Conservation (phyloP, 2,113 vertebrate genomes). For the Motacilla alba region DNA sequence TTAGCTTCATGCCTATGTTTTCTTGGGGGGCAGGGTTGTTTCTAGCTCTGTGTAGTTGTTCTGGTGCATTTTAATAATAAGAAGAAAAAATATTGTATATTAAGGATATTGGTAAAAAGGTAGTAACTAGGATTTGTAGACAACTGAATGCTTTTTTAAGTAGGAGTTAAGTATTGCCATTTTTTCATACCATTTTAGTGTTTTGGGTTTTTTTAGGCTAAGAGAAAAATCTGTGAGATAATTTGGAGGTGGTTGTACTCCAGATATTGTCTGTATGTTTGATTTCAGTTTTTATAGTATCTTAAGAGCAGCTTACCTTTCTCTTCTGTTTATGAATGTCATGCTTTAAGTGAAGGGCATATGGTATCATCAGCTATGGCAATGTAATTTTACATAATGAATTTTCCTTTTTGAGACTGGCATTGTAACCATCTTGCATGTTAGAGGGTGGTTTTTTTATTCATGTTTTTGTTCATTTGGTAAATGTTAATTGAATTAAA, state of each 20-base stretch:
- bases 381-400: not conserved
- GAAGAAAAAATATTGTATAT: not conserved
- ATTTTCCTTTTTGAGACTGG: constrained; percentile 8
- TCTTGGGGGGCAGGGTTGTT: not conserved
- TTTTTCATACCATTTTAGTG: not conserved
- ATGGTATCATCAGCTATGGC: not conserved
- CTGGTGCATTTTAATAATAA: not conserved
- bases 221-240: not conserved
- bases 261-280: not conserved
- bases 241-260: not conserved
- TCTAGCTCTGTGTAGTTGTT: not conserved
- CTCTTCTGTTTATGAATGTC: not conserved
- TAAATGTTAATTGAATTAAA: constrained; percentile 20
- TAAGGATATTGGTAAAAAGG: not conserved
- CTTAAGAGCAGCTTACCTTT: not conserved
- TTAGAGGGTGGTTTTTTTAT: not conserved
- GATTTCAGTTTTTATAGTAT: not conserved
- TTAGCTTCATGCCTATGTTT: not conserved
- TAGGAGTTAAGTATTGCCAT: not conserved
- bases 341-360: not conserved
- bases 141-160: not conserved
- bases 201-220: not conserved
- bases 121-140: not conserved
- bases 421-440: not conserved
- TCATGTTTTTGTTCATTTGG: not conserved